Evolutionary conservation across 2,797 vertebrate species (phyloP).

Genomic region (Calcarius lapponicus): DNA sequence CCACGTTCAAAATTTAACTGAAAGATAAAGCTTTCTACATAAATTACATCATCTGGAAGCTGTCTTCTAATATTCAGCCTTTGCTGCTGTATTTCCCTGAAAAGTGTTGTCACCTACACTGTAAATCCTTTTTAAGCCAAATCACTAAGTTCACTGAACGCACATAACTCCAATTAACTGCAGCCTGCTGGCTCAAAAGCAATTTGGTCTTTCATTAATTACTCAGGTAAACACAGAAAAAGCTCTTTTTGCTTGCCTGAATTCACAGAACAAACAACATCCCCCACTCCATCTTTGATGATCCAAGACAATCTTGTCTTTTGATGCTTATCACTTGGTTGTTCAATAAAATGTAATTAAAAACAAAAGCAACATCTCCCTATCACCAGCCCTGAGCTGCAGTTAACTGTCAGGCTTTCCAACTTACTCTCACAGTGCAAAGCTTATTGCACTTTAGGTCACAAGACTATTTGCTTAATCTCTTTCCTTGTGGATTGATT

Average conservation of each 20-base stretch:
- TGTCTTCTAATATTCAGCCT: background rate
- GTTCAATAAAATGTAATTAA: constrained; percentile 63
- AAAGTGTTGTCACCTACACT: background rate
- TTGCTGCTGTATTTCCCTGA: background rate
- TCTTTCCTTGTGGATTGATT: constrained; percentile 8
- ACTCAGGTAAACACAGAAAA: constrained; percentile 34
- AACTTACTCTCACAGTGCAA: background rate
- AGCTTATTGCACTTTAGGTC: constrained; percentile 26
- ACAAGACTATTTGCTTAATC: constrained; percentile 20
- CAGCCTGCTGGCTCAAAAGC: constrained; percentile 31
- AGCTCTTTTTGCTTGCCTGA: constrained; percentile 19
- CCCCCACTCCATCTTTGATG: constrained; percentile 39
- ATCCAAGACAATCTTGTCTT: constrained; percentile 66
- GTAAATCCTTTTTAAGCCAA: constrained; percentile 35
- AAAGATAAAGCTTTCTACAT: background rate
- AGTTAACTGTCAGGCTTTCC: constrained; percentile 47
- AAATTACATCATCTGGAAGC: background rate
- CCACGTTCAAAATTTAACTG: background rate
- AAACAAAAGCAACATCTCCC: constrained; percentile 47
- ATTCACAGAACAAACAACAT: constrained; percentile 40
- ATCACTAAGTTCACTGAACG: constrained; percentile 25
- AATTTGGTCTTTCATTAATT: constrained; percentile 51
- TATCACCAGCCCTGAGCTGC: background rate
- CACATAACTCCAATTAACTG: constrained; percentile 37
- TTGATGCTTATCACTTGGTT: constrained; percentile 64